Conservation (phyloP, 2,113 vertebrate species). For the Galemys pyrenaicus region DNA sequence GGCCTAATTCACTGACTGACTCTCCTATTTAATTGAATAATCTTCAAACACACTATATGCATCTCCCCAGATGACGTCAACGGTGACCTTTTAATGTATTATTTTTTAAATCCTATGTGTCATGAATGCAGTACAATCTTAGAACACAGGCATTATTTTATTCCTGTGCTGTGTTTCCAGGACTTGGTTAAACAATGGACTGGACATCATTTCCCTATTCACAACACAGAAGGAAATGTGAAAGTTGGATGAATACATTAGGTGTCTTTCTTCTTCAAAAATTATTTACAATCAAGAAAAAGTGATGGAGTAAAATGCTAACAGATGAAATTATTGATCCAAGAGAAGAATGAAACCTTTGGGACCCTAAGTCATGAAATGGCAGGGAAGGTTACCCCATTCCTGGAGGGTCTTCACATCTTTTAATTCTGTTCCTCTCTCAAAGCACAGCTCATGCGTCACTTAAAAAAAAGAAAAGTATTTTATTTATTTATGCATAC, state of each 20-base stretch:
- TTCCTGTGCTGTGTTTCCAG: neutral
- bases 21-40: constrained; percentile 55
- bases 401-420: no score
- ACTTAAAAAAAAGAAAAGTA: no score
- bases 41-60: constrained; percentile 32
- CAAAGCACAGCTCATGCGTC: neutral
- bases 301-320: neutral
- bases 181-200: constrained; percentile 24
- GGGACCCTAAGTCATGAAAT: neutral
- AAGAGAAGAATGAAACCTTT: neutral
- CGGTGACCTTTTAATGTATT: constrained; percentile 54
- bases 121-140: neutral
- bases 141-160: constrained; percentile 44
- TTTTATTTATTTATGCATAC: no score
- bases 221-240: neutral
- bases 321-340: neutral
- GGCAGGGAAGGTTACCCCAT: no score
- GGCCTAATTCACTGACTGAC: constrained; percentile 39
- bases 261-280: neutral
- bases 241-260: neutral
- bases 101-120: constrained; percentile 1
- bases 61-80: constrained; percentile 51
- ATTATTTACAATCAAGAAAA: neutral
- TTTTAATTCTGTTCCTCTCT: neutral
- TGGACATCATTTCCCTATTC: neutral